Base-by-base conservation (phyloP, 2,888 invertebrate species). In the Elmis aenea region DNA sequence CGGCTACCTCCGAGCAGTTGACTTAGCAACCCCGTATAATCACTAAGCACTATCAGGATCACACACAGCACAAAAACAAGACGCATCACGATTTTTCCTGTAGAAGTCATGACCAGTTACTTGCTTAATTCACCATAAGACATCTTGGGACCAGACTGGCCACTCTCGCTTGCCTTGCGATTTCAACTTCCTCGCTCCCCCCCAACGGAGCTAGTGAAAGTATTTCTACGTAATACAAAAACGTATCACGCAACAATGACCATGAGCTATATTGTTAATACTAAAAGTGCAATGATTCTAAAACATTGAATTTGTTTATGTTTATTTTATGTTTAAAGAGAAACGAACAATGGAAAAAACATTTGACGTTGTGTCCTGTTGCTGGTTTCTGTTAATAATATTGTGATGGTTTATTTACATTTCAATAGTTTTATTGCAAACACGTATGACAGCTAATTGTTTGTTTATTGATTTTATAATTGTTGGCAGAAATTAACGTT, bases 21-120 rank as follows among this genome's bases (percentile, higher is more conserved):
- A 15, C 68, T 62, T 18, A 76, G 55, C 23, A 75, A 55, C 20
- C 69, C 65, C 3, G 69, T 70, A 54, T 75, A 74, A 57, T 77
- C 76, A 20, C 74, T 73, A 38, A 74, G 69, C 38, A 77, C 63
- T 42, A 75, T 66, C 37, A 76, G 59, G 46, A 76, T 68, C 59
- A 76, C 67, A 42, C 74, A 73, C 21, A 75, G 56, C 41, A 74
- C 67, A 55, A 76, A 71, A 39, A 75, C 68, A 23, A 75, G 58
- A 4, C 75, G 69, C 24, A 75, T 65, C 16, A 67, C 52, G 22
- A 65, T 59, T 53, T 64, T 65, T 31, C 66, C 60, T 22, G 60
- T 46, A 15, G 51, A 51, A 29, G 62, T 58, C 66, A 66, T 67
- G 31, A n/a, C n/a, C n/a, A n/a, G n/a, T n/a, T 41, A 55, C 15